phyloP scores from a whole-genome alignment of 2,888 invertebrate species.

The Idaea dimidiata region DNA sequence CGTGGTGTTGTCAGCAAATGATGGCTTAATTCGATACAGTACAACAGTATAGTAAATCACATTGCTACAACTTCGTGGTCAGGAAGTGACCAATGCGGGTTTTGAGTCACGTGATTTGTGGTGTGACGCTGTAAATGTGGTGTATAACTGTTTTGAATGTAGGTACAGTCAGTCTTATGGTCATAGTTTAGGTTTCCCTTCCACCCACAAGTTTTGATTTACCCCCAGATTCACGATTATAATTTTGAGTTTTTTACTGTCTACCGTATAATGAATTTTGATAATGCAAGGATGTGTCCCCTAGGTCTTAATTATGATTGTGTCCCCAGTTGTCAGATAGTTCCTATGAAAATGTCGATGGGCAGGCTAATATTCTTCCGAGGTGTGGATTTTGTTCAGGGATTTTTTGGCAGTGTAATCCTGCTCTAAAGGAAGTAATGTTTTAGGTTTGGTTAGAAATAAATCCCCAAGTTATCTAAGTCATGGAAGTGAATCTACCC shows the following conservation, averaged over 20 bases:
- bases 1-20: constrained; percentile 15
- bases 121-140: constrained; percentile 14
- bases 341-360: too few species aligned
- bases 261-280: background rate
- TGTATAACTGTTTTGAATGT: constrained; percentile 9
- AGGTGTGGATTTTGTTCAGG: too few species aligned
- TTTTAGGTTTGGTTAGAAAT: too few species aligned
- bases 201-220: background rate
- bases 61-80: constrained; percentile 20
- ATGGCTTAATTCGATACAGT: constrained; percentile 33
- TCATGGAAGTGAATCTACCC: background rate
- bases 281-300: too few species aligned
- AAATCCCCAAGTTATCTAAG: too few species aligned
- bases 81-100: constrained; percentile 18
- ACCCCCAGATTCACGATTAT: background rate
- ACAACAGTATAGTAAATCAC: constrained; percentile 28
- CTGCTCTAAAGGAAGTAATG: too few species aligned
- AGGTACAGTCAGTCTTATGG: constrained; percentile 2
- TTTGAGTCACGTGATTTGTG: constrained; percentile 10
- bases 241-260: background rate
- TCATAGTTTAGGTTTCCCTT: background rate
- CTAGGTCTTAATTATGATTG: too few species aligned
- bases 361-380: too few species aligned
- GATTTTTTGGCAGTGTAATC: too few species aligned
- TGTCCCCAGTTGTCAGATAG: too few species aligned